Evolutionary conservation across 2,797 vertebrate species (phyloP), one percentile per base, ranked within the genome.

Genomic region (Pelodytes ibericus): DNA sequence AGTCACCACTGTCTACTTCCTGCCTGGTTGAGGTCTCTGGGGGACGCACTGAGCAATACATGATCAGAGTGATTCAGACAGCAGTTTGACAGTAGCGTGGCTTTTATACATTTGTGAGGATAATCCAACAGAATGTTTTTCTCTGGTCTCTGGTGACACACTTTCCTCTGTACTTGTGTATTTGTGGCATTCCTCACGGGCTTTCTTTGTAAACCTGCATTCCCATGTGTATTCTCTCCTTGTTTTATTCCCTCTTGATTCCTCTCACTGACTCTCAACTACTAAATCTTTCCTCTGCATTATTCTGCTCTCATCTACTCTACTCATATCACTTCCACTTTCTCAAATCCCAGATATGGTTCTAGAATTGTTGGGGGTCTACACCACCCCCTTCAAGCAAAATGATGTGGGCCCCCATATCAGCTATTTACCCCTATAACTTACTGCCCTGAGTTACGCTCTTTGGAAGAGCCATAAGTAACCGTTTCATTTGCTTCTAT

Each of bases 41-140:
- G 49, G 20, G 49, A 20, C 49, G 8, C 49, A 20, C 49, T 15
- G n/a, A 15, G 8, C 49, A 4, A 16, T 24, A 53, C 20, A 53
- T 20, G 49, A 53, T 53, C n/a, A 53, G 49, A 53, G 20, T 10
- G 22, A 20, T 53, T 53, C 49, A 53, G 49, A 53, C 49, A 53
- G 49, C 49, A 53, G 49, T 20, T 53, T 53, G 49, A 53, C 49
- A 53, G 49, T 4, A 53, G n/a, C 49, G 22, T 16, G 20, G 22
- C 49, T 53, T 53, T 53, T 22, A 53, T 53, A 53, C n/a, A 53
- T 53, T 53, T 6, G 22, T 53, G 49, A 53, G 6, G 49, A 53
- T 53, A 53, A 53, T 53, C 22, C 49, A 20, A 53, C n/a, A 53
- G 4, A 53, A 53, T 53, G 49, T 53, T 20, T 53, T 24, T 20